A percentile compares a stretch with the other conserved stretches of the same genome.
Evolutionary conservation across 2,113 vertebrate genomes (phyloP).

Genomic region (Hucho hucho): DNA sequence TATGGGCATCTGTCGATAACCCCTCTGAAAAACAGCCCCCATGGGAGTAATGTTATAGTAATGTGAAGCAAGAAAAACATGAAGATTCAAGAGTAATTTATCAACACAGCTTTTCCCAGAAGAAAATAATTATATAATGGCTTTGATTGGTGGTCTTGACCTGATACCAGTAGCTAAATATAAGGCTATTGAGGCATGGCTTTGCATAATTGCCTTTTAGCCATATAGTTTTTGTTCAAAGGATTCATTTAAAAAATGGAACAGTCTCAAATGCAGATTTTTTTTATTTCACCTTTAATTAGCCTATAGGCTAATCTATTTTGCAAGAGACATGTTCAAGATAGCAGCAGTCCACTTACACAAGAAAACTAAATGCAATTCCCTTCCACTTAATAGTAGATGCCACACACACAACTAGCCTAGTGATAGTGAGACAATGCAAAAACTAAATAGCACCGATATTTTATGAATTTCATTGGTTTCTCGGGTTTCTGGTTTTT

Average conservation of each 20-base stretch:
- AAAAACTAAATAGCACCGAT: too few relatives aligned
- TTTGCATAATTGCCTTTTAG: too few relatives aligned
- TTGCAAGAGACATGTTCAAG: too few relatives aligned
- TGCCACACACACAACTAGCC: neutral
- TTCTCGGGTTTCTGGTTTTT: too few relatives aligned
- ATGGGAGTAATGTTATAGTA: slow-evolving; percentile 1
- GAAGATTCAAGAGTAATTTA: neutral
- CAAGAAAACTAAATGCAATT: too few relatives aligned
- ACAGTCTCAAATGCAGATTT: neutral
- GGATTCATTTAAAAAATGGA: neutral
- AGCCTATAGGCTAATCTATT: too few relatives aligned
- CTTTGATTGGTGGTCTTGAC: neutral
- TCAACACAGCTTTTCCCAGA: neutral
- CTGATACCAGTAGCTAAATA: neutral
- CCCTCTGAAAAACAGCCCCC: slow-evolving; percentile 7
- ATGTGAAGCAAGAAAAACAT: neutral
- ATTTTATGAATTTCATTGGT: too few relatives aligned
- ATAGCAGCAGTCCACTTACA: too few relatives aligned
- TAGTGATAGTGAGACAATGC: too few relatives aligned
- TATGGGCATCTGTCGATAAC: slow-evolving; percentile 39
- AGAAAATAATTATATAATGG: neutral
- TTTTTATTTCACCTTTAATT: too few relatives aligned
- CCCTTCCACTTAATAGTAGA: too few relatives aligned
- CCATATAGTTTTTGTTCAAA: neutral
- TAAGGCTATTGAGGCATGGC: neutral